Percentiles rank a stretch among this genome's conserved stretches.
Conservation (phyloP, 2,888 invertebrate genomes). For the Chirona hameri region DNA sequence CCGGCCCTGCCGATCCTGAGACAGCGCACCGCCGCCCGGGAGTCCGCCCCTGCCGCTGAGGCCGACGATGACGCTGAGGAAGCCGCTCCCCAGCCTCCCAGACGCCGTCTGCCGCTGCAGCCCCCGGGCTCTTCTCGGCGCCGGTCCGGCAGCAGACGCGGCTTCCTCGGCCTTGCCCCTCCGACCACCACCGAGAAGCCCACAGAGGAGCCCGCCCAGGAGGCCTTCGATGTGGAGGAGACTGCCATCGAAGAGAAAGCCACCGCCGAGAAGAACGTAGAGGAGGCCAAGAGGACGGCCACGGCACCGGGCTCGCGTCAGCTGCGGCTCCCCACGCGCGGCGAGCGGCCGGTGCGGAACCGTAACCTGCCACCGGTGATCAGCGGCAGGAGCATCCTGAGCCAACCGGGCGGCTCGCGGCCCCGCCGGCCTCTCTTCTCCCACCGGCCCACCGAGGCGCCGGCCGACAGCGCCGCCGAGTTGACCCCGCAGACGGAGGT, state of each 20-base stretch:
- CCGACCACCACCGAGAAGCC: background rate
- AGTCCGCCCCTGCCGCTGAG: too few species aligned
- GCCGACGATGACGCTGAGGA: background rate
- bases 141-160: background rate
- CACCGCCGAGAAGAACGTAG: background rate
- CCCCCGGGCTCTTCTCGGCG: background rate
- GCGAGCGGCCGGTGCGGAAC: background rate
- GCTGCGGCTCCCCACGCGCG: background rate
- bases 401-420: background rate
- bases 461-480: background rate
- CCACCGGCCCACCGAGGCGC: background rate
- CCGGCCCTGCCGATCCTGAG: background rate
- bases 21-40: too few species aligned
- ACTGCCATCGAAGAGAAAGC: background rate
- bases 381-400: background rate
- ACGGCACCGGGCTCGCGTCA: background rate
- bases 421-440: background rate
- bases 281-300: background rate
- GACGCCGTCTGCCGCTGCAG: background rate
- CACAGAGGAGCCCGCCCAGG: background rate
- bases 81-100: background rate
- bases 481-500: background rate
- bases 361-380: background rate
- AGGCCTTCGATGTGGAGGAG: background rate
- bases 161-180: background rate